Evolutionary conservation across 2,888 invertebrate species (phyloP), one percentile per base, ranked within the genome.

Genomic region (Oscheius onirici): DNA sequence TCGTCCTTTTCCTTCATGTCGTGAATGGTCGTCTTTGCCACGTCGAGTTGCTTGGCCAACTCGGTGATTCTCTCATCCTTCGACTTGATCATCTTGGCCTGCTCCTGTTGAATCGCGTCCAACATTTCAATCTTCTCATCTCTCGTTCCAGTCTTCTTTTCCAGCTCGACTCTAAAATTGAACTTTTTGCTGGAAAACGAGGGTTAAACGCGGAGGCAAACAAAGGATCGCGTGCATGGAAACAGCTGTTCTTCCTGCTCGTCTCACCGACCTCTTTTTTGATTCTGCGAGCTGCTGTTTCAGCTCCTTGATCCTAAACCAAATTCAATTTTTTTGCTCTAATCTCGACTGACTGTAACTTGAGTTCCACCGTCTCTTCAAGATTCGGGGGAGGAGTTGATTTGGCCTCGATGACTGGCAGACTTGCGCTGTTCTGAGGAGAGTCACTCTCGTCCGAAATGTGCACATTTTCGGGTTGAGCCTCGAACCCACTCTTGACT

Each of bases 391-490:
- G 63, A n/a, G 63, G 49, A 49, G 28, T n/a, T 8, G 63, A 17
- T n/a, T n/a, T n/a, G 11, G 54, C 13, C n/a, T 66, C 66, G 41
- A 52, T 52, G 41, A 40, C 58, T 2, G 43, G 58, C 5, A 58
- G 58, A 15, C 52, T 26, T 10, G 24, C 34, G 17, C 41, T 41
- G 34, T 52, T 52, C 8, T 41, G 51, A 41, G 55, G 34, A 24
- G 55, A 68, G 20, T 51, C 49, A 20, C 68, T 67, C 71, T 80
- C 80, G 54, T 80, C 80, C 44, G 76, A 76, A 44, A 77, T 74
- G 60, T 77, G 75, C 43, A 75, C 77, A 65, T 77, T 75, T 51
- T 80, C 80, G 15, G 80, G 78, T 54, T 80, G 80, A n/a, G 80
- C 80, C 57, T 80, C 80, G 46, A 76, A 80, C 20, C 77, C 77